Base-by-base conservation (phyloP, 2,113 vertebrate genomes). In the Amazona guildingii region DNA sequence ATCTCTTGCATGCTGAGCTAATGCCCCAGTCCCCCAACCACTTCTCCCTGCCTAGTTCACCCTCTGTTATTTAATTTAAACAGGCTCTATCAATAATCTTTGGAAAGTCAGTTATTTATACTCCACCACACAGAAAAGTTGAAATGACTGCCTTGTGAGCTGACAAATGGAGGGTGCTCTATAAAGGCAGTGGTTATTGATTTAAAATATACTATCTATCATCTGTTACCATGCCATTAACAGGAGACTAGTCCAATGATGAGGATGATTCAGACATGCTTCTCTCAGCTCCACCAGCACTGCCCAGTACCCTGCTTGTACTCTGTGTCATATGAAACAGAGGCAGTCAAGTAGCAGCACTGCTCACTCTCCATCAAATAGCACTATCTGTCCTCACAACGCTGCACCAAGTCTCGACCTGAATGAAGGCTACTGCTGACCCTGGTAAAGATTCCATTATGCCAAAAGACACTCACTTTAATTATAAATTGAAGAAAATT, bases 321-420 rank as follows among this genome's bases (percentile, higher is more conserved):
- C 11, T 28, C 4, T 1, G 18, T 24, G 13, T 41, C 20, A 3
- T 4, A 10, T 0, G 1, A 49, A 68, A 17, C 39, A 80, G 62
- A 33, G 15, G 31, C 41, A 46, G 15, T 24, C 25, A 21, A 17
- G 63, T 9, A 23, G 29, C 19, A 43, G 2, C 0, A 0, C 43
- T 23, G 82, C 13, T 75, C 2, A 31, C 13, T 10, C 13, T 41
- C 10, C 13, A 0, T 8, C 15, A 0, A 12, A 33, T 24, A 13
- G 33, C 19, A 19, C 23, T 4, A 5, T 18, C 35, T 46, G 39
- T n/a, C 39, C 76, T 75, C 5, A 3, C 31, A 55, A 61, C 52
- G 27, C 27, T 39, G 66, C 18, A 69, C 2, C 0, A 13, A 57
- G 14, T 35, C 59, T 37, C n/a, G 8, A 18, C 31, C 75, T 49